phyloP scores from a whole-genome alignment of 2,888 invertebrate genomes.

The Hoplodrina ambigua region DNA sequence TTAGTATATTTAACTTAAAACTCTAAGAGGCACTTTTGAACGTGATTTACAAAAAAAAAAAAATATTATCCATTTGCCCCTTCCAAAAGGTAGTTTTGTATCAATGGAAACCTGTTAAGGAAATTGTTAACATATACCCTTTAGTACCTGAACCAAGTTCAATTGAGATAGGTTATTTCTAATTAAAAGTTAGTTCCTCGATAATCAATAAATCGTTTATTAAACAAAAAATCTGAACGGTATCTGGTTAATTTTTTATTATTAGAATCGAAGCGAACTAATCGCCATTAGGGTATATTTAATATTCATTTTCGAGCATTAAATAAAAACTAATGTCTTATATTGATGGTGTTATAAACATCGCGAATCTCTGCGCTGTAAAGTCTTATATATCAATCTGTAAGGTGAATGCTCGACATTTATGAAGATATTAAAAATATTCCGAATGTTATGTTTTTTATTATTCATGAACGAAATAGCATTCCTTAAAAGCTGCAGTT shows the following conservation, averaged over 20 bases:
- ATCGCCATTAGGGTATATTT: conserved; percentile 8
- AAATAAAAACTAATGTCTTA: conserved; percentile 25
- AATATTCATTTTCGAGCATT: background rate
- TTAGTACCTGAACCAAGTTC: no score
- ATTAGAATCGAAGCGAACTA: background rate
- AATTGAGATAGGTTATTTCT: background rate
- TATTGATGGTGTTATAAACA: conserved; percentile 31
- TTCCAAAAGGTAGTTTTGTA: no score
- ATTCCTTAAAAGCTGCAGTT: conserved; percentile 13
- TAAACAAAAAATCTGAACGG: background rate
- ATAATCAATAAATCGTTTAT: background rate
- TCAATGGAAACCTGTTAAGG: no score
- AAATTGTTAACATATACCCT: no score
- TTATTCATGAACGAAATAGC: conserved; percentile 12
- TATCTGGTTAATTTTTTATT: background rate
- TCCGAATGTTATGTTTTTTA: conserved; percentile 32
- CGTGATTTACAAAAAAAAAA: no score
- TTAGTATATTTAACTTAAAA: no score
- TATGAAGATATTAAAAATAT: conserved; percentile 18
- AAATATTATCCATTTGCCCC: no score
- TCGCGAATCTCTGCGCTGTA: conserved; percentile 3
- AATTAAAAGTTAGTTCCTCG: background rate
- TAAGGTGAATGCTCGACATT: conserved; percentile 59
- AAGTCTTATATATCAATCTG: conserved; percentile 47
- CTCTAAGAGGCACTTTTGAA: no score